These are phyloP conservation scores for Temnothorax curvispinosus DNA, from an alignment of 1,140 invertebrate genomes.

Conservation along the genomic window DNA sequence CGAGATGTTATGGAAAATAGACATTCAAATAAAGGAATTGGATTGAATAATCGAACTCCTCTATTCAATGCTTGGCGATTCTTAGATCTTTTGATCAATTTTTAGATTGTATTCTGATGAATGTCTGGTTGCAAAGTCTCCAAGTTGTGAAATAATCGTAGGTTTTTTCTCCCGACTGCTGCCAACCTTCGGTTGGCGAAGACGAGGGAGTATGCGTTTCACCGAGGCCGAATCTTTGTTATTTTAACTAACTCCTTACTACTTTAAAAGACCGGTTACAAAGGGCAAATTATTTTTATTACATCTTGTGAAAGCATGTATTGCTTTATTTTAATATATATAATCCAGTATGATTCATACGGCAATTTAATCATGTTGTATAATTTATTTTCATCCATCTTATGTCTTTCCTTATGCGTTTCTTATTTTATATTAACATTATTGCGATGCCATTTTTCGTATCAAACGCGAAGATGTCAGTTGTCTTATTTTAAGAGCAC, in stretches of 20 bases:
- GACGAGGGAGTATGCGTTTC: too few relatives aligned
- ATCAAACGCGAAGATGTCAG: background rate
- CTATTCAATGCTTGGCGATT: background rate
- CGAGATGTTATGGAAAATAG: background rate
- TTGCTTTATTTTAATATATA: background rate
- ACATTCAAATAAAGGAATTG: slow-evolving; percentile 4
- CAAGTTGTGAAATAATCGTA: background rate
- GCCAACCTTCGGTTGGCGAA: too few relatives aligned
- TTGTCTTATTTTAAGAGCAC: background rate
- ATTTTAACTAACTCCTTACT: background rate
- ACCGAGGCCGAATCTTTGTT: too few relatives aligned
- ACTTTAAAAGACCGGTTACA: background rate
- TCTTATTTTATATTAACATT: background rate
- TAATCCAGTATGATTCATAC: background rate
- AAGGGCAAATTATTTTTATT: background rate
- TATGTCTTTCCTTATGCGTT: background rate
- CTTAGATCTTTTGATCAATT: slow-evolving; percentile 2
- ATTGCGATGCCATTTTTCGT: background rate
- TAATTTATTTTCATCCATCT: background rate
- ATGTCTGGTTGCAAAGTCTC: background rate
- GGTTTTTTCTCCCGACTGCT: too few relatives aligned
- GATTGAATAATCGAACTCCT: background rate
- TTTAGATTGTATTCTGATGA: background rate
- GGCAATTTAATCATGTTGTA: background rate
- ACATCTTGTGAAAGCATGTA: background rate